Evolutionary conservation across 2,888 invertebrate genomes (phyloP), one percentile per base, ranked within the genome.

Genomic region (Hyles lineata): DNA sequence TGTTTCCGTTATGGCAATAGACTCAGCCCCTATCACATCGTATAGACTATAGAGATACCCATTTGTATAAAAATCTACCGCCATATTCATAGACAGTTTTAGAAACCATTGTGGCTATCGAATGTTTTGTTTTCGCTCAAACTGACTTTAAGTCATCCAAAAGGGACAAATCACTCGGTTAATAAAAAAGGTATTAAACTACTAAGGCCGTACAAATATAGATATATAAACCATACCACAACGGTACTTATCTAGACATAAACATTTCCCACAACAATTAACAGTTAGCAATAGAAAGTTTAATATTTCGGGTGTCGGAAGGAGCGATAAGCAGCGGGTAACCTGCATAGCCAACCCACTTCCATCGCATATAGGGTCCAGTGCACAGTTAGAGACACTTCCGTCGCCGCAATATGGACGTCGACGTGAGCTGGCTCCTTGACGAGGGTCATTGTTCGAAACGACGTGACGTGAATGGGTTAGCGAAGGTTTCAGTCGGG

Each of bases 321-420:
- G 63, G 43, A 50, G 43, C 72, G 67, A 32, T 72, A 72, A 72
- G 63, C 71, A 67, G 32, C 35, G 62, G 70, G 70, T 85, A 85
- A 85, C 91, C 92, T 86, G 84, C 75, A 91, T 89, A 80, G 72
- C 63, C 87, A 83, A 89, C 90, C 91, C 81, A 89, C 86, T 85
- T 89, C 9, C 50, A 25, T 78, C 77, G 71, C 73, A 76, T 79
- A 85, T 85, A 90, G 87, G 85, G 88, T 86, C 75, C 80, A 86
- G 76, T 87, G 87, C 84, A 84, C 92, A 89, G 92, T 92, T 92
- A 90, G 82, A 72, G 78, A 79, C 73, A 82, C 86, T 89, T 91
- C 90, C 90, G 87, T 75, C 77, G 81, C 83, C 83, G 83, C 80
- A 78, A 83, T 88, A 87, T 87, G 87, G 85, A 72, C 21, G 62